A percentile compares a stretch with the other conserved stretches of the same genome.
Conservation (phyloP, 2,113 vertebrate genomes). For the Ceratotherium simum region DNA sequence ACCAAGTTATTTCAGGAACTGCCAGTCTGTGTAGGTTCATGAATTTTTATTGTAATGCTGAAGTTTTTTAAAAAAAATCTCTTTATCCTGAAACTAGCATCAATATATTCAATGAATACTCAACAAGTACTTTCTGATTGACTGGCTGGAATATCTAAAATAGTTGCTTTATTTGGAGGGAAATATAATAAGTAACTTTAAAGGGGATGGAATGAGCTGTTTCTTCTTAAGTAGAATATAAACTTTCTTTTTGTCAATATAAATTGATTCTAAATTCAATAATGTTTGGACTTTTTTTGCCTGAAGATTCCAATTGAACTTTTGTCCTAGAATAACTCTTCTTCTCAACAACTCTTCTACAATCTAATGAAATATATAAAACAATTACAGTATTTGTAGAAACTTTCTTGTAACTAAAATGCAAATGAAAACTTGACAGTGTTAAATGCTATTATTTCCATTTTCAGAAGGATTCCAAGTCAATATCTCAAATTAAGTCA, state of each 20-base stretch:
- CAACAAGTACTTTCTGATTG: constrained; percentile 29
- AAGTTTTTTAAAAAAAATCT: not conserved
- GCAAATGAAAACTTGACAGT: not conserved
- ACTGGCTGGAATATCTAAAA: not conserved
- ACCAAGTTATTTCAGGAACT: constrained; percentile 22
- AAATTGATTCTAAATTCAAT: constrained; percentile 48
- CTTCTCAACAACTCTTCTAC: not conserved
- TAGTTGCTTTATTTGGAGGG: not conserved
- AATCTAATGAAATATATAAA: constrained; percentile 7
- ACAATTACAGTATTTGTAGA: not conserved
- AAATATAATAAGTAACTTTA: constrained; percentile 16
- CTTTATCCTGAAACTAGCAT: not conserved
- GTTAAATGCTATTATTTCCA: not conserved
- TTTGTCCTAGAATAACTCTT: not conserved
- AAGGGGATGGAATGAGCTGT: not conserved
- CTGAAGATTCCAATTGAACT: not conserved
- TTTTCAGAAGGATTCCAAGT: not conserved
- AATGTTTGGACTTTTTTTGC: not conserved
- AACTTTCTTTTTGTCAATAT: constrained; percentile 32
- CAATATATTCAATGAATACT: not conserved
- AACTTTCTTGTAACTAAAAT: not conserved
- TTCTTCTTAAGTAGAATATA: not conserved
- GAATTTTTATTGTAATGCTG: constrained; percentile 22
- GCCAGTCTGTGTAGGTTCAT: not conserved
- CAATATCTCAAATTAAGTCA: not conserved